Percentiles rank a stretch among this genome's conserved stretches.
Conservation (phyloP, 1,140 invertebrate species). For the Drosophila nasuta region DNA sequence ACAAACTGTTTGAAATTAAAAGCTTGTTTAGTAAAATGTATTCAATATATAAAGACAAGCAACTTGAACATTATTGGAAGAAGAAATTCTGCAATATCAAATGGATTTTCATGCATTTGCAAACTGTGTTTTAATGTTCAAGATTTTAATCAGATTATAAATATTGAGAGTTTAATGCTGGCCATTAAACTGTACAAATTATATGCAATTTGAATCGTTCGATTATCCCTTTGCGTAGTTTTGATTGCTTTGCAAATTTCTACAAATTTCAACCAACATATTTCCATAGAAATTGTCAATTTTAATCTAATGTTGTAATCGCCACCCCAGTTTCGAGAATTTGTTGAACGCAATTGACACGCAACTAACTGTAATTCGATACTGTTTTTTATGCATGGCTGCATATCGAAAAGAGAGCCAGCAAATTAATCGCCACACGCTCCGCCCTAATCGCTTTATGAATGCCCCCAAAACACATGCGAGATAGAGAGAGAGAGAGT, state of each 20-base stretch:
- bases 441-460: conserved; percentile 75
- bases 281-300: conserved; percentile 1
- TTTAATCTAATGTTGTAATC: conserved; percentile 12
- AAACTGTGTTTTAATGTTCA: background rate
- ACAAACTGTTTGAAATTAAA: no score
- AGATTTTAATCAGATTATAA: background rate
- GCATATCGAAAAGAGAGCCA: conserved; percentile 60
- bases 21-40: no score
- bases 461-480: conserved; percentile 36
- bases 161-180: background rate
- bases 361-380: conserved; percentile 61
- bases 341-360: conserved; percentile 17
- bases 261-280: background rate
- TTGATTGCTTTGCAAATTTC: background rate
- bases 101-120: no score
- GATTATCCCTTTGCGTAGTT: background rate
- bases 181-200: background rate
- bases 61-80: no score
- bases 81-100: no score
- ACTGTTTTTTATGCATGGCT: conserved; percentile 53
- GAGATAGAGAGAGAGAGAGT: background rate
- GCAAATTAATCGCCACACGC: conserved; percentile 76
- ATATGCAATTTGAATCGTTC: background rate
- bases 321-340: background rate
- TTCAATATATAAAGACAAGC: no score